These are phyloP conservation scores for Eupithecia exiguata DNA, from an alignment of 2,888 invertebrate genomes.

Conservation along the genomic window DNA sequence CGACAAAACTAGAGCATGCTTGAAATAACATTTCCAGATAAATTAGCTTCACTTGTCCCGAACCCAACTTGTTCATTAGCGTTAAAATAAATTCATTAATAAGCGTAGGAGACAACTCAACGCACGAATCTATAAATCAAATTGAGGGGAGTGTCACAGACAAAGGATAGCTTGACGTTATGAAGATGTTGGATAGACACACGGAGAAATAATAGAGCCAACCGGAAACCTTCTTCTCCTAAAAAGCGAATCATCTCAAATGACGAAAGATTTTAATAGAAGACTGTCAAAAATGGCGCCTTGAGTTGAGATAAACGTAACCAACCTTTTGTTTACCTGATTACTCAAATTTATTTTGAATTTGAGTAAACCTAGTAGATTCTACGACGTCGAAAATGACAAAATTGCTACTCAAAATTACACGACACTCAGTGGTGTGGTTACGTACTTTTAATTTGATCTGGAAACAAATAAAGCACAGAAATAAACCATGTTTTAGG, in stretches of 20 bases:
- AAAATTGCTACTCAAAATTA: background rate
- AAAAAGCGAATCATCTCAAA: background rate
- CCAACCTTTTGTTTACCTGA: no score
- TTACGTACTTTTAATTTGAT: background rate
- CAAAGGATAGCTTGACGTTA: conserved; percentile 70
- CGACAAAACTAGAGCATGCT: conserved; percentile 47
- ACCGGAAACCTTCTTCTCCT: conserved; percentile 12
- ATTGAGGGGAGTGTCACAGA: conserved; percentile 81
- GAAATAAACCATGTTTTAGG: no score
- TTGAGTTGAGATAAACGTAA: background rate
- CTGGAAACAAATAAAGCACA: no score
- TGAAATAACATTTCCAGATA: conserved; percentile 75
- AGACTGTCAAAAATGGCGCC: background rate
- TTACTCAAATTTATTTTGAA: no score
- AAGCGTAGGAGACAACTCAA: conserved; percentile 78
- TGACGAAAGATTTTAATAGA: background rate
- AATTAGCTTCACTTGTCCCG: conserved; percentile 79
- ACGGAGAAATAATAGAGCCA: conserved; percentile 46
- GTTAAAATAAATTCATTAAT: conserved; percentile 84
- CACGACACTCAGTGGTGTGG: background rate
- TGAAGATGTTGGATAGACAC: conserved; percentile 47
- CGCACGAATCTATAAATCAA: conserved; percentile 82
- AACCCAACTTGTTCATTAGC: conserved; percentile 82
- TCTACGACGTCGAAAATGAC: background rate
- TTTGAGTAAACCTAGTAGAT: no score